Conservation (phyloP, 2,888 invertebrate genomes). For the Digitonthophagus gazella region DNA sequence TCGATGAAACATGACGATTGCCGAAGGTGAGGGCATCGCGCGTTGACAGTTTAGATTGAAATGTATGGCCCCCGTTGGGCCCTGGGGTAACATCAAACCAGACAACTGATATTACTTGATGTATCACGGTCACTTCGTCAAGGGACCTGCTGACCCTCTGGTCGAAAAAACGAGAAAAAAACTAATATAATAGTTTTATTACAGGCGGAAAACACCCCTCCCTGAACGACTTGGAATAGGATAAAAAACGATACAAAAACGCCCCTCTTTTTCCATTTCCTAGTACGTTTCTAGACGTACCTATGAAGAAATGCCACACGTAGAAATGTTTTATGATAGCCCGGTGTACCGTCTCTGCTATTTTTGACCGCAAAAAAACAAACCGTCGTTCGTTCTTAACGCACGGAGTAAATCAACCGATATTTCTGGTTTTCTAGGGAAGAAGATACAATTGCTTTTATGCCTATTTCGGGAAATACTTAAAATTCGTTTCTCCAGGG, state of each 20-base stretch:
- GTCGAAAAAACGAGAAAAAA: conserved; percentile 38
- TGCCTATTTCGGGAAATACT: conserved; percentile 8
- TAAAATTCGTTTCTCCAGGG: background rate
- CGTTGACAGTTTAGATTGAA: conserved; percentile 52
- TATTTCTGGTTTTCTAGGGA: conserved; percentile 5
- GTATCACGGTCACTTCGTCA: conserved; percentile 53
- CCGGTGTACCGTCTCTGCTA: conserved; percentile 41
- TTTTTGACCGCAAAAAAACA: conserved; percentile 39
- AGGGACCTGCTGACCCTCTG: conserved; percentile 44
- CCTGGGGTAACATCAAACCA: conserved; percentile 45
- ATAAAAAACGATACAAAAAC: conserved; percentile 21
- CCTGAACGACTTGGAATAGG: background rate
- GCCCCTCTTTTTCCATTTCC: conserved; percentile 28
- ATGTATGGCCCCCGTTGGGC: conserved; percentile 50
- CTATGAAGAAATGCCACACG: conserved; percentile 38
- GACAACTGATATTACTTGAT: conserved; percentile 54
- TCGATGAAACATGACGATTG: conserved; percentile 16
- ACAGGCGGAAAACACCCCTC: conserved; percentile 32
- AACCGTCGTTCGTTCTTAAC: conserved; percentile 32
- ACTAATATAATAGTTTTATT: conserved; percentile 54
- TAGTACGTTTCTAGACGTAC: conserved; percentile 36
- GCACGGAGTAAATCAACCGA: background rate
- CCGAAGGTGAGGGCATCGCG: conserved; percentile 21
- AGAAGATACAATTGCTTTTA: background rate
- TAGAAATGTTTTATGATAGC: conserved; percentile 38